A percentile compares a stretch with the other conserved stretches of the same genome.
phyloP scores from a whole-genome alignment of 2,113 vertebrate species.

The Pituophis catenifer region DNA sequence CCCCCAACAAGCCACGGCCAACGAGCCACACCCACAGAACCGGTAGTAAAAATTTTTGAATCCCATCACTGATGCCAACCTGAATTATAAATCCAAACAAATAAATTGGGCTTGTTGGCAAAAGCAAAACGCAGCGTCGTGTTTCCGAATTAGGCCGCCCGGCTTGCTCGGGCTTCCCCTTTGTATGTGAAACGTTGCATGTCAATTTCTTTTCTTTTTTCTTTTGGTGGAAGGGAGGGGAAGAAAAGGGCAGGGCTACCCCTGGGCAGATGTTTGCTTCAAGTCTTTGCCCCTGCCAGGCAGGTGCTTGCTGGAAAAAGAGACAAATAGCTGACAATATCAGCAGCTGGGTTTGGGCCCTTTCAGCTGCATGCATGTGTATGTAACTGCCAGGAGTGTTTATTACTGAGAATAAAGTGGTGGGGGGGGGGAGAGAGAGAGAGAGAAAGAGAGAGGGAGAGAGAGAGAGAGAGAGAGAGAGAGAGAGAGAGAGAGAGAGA shows the following conservation, averaged over 20 bases:
- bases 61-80: neutral
- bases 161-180: accelerated
- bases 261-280: neutral
- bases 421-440: too few species aligned
- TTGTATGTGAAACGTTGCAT: neutral
- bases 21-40: too few species aligned
- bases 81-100: too few species aligned
- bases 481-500: too few species aligned
- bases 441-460: too few species aligned
- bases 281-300: neutral
- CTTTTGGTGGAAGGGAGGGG: neutral
- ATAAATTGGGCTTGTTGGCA: neutral
- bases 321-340: neutral
- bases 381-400: neutral
- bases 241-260: neutral
- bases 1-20: too few species aligned
- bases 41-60: too few species aligned
- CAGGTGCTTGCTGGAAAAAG: neutral
- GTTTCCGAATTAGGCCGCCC: neutral
- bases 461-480: too few species aligned
- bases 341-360: neutral
- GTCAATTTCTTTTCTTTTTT: neutral
- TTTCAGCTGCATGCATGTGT: too few species aligned
- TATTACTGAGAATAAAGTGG: neutral
- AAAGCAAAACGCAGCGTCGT: neutral